These are phyloP conservation scores for Chelon auratus DNA, from an alignment of 2,797 vertebrate genomes.

Conservation along the genomic window DNA sequence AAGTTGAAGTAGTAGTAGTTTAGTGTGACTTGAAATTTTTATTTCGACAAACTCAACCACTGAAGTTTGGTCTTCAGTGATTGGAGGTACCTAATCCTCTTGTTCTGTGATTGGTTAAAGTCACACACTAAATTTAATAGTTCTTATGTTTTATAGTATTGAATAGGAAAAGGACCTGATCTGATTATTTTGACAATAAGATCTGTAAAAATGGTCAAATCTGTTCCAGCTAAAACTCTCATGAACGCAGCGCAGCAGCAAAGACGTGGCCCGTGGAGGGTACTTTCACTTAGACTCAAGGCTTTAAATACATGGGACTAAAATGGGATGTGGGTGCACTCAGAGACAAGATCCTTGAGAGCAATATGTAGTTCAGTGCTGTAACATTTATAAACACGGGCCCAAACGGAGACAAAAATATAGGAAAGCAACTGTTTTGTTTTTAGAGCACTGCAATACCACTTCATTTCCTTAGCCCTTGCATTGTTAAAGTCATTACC, in stretches of 20 bases:
- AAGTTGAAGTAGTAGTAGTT: not conserved
- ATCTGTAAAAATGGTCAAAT: not conserved
- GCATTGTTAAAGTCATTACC: conserved; percentile 34
- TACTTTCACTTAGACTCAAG: conserved; percentile 3
- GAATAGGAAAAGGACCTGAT: not conserved
- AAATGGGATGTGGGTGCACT: conserved; percentile 36
- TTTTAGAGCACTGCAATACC: conserved; percentile 20
- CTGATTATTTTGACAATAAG: not conserved
- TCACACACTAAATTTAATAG: too few relatives aligned
- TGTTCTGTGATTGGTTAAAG: not conserved
- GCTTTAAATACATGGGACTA: conserved; percentile 22
- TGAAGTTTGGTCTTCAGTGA: too few relatives aligned
- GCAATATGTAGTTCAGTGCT: conserved; percentile 60
- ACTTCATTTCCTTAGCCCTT: conserved; percentile 23
- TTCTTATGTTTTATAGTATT: not conserved
- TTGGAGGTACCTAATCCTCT: not conserved
- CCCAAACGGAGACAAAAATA: conserved; percentile 12
- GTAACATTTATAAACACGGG: conserved; percentile 45
- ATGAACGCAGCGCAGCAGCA: not conserved
- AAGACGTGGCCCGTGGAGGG: not conserved
- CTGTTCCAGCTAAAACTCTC: not conserved
- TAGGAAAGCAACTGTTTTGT: too few relatives aligned
- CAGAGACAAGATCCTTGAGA: conserved; percentile 45
- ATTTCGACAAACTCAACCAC: conserved; percentile 2
- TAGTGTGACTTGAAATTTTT: conserved; percentile 13